These are phyloP conservation scores for Muscina levida DNA, from an alignment of 2,888 invertebrate genomes.

Conservation along the genomic window DNA sequence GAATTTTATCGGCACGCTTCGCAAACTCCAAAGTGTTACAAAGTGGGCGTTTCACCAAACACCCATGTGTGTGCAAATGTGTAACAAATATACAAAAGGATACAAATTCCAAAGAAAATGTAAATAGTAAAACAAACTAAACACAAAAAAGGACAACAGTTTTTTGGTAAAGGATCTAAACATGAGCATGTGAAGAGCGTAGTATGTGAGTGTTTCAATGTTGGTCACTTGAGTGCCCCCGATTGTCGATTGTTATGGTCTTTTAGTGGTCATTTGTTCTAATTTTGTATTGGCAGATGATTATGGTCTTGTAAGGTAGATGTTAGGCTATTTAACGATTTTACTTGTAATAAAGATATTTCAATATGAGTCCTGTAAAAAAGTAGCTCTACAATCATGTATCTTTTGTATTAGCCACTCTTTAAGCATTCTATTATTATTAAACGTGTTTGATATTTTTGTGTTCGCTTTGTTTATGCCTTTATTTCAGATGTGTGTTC, in stretches of 20 bases:
- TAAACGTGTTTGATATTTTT: too few relatives aligned
- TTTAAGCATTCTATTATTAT: neutral
- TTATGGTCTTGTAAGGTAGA: conserved; percentile 24
- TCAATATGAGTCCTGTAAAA: conserved; percentile 9
- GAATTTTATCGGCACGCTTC: conserved; percentile 64
- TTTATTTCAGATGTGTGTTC: conserved; percentile 57
- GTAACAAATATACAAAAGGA: conserved; percentile 18
- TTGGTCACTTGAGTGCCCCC: conserved; percentile 29
- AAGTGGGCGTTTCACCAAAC: conserved; percentile 51
- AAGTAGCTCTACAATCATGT: conserved; percentile 1
- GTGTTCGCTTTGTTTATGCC: conserved; percentile 64
- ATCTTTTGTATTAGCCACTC: neutral
- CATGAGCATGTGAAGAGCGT: neutral
- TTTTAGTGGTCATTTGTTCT: conserved; percentile 33
- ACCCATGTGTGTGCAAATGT: conserved; percentile 40
- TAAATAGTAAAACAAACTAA: conserved; percentile 3
- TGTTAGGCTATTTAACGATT: conserved; percentile 4
- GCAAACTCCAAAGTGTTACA: neutral
- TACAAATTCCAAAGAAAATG: neutral
- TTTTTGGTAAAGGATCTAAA: too few relatives aligned
- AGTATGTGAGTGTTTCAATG: neutral
- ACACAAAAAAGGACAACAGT: conserved; percentile 6
- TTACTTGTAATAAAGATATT: neutral
- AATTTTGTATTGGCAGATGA: conserved; percentile 20
- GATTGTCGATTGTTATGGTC: conserved; percentile 10